Evolutionary conservation across 2,797 vertebrate genomes (phyloP), one percentile per base, ranked within the genome.

Genomic region (Tamandua tetradactyla): DNA sequence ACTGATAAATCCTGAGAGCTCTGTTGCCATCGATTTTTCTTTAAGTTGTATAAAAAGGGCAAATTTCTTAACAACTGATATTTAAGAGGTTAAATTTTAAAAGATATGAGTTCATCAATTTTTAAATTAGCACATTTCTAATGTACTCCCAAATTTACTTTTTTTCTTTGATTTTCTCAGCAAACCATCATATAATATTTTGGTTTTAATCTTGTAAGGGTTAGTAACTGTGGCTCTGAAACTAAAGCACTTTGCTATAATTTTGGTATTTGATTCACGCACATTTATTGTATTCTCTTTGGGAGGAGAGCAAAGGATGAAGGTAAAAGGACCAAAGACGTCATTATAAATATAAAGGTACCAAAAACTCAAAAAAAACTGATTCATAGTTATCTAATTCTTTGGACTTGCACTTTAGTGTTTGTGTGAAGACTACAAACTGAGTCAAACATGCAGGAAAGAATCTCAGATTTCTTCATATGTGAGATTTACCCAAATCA

Each of bases 391-490:
- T 92, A n/a, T 83, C 59, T 90, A 83, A 84, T 84, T 89, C 37
- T 42, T 87, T 96, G 64, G 52, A 95, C 78, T 95, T 66, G 35
- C 27, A 90, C 37, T 87, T 96, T n/a, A 74, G 18, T 68, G 35
- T 75, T 83, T 92, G 66, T 95, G 87, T 95, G 81, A 97, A 81
- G 7, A 94, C 13, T 57, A 59, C 66, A 89, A 92, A 40, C 17
- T 72, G 61, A 92, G 94, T 90, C 90, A 95, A 94, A 88, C 95
- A 84, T 62, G 37, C 35, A 79, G 69, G 81, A 95, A 89, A 85
- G 87, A 94, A 85, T 95, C 96, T 97, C 90, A 87, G n/a, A 89
- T 95, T 96, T 96, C 86, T 57, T 96, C 88, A 82, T 81, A 40
- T 95, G 89, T 90, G 68, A 91, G 44, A 69, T 83, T 89, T 94